These are phyloP conservation scores for Sciurus niger DNA, from an alignment of 2,113 vertebrate species.

Conservation along the genomic window DNA sequence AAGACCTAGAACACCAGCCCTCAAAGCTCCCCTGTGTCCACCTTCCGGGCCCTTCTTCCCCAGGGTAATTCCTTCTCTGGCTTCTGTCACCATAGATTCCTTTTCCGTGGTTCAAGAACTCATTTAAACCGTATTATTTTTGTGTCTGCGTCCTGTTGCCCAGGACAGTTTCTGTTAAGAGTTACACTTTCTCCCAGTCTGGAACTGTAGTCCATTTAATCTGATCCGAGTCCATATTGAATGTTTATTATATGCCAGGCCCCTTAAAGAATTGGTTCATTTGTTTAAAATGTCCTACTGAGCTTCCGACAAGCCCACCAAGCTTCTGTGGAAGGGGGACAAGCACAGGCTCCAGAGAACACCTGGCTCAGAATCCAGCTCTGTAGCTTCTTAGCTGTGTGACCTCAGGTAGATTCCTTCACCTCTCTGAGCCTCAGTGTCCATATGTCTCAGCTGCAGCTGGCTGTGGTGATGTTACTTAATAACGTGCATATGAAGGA, in stretches of 20 bases:
- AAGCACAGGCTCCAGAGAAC: not conserved
- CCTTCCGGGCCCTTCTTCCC: too few species aligned
- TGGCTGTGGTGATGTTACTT: not conserved
- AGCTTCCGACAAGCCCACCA: not conserved
- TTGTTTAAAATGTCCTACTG: not conserved
- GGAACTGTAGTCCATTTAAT: not conserved
- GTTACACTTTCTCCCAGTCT: not conserved
- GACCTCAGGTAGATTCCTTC: not conserved
- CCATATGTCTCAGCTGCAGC: not conserved
- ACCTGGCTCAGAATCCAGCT: not conserved
- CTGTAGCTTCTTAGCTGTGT: not conserved
- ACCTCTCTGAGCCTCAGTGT: not conserved
- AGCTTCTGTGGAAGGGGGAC: not conserved
- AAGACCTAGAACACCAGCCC: not conserved
- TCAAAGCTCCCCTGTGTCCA: fast-evolving
- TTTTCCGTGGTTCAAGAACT: not conserved
- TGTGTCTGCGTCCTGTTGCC: not conserved
- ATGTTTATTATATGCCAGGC: not conserved
- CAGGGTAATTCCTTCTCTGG: not conserved
- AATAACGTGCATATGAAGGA: not conserved
- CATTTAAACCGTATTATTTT: not conserved
- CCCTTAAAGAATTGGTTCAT: not conserved
- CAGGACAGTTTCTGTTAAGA: not conserved
- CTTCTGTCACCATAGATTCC: fast-evolving
- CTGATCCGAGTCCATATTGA: not conserved